Evolutionary conservation across 2,888 invertebrate genomes (phyloP).

Genomic region (Ptychoptera contaminata): DNA sequence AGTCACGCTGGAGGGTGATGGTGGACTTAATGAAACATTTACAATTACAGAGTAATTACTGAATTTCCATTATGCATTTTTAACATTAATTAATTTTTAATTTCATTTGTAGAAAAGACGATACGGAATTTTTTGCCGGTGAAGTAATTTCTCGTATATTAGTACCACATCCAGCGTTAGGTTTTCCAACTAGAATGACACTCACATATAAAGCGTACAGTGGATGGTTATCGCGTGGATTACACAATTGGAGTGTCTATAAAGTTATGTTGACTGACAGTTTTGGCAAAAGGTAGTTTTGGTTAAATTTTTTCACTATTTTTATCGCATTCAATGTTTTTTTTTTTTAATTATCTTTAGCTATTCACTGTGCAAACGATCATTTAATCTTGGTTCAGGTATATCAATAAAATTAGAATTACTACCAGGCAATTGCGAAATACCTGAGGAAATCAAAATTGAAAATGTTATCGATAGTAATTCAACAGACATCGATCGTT

Average conservation of each 20-base stretch:
- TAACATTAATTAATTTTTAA: background rate
- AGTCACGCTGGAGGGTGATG: conserved; percentile 63
- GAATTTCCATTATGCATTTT: background rate
- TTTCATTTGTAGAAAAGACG: conserved; percentile 49
- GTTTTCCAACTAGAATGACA: conserved; percentile 54
- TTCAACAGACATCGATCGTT: background rate
- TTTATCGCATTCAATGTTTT: background rate
- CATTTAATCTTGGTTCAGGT: conserved; percentile 56
- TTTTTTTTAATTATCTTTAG: conserved; percentile 31
- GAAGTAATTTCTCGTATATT: conserved; percentile 64
- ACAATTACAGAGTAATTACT: conserved; percentile 60
- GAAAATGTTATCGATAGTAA: background rate
- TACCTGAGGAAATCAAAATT: conserved; percentile 33
- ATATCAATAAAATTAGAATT: conserved; percentile 55
- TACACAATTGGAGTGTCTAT: conserved; percentile 64
- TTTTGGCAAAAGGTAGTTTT: conserved; percentile 56
- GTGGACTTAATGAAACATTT: conserved; percentile 75
- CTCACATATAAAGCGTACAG: conserved; percentile 76
- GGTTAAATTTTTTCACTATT: background rate
- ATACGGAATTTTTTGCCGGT: conserved; percentile 54
- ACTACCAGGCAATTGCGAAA: conserved; percentile 61
- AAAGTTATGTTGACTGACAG: conserved; percentile 72
- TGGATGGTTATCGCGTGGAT: conserved; percentile 78
- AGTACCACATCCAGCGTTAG: conserved; percentile 76
- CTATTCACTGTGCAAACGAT: conserved; percentile 65